These are phyloP conservation scores for Formica selysi DNA, from an alignment of 1,140 invertebrate genomes.

Conservation along the genomic window DNA sequence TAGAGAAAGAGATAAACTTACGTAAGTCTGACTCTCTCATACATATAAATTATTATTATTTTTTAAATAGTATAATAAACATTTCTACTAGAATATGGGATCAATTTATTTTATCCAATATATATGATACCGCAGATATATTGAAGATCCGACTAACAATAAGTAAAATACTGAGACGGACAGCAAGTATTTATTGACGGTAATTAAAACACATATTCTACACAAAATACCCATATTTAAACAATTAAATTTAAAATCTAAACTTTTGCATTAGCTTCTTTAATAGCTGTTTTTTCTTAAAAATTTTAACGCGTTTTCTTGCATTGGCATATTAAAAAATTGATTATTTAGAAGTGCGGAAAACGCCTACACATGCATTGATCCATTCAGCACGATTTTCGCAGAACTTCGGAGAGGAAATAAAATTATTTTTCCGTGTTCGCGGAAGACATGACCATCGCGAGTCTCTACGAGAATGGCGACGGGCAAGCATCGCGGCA, in stretches of 20 bases:
- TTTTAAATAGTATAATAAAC: neutral
- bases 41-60: neutral
- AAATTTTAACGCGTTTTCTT: neutral
- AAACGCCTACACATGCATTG: neutral
- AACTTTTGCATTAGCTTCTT: neutral
- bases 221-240: neutral
- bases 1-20: conserved; percentile 15
- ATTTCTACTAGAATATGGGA: neutral
- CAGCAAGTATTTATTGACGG: neutral
- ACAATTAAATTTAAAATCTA: neutral
- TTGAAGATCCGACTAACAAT: neutral
- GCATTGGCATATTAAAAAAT: neutral
- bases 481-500: conserved; percentile 32
- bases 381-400: neutral
- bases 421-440: conserved; percentile 45
- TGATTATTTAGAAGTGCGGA: neutral
- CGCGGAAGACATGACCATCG: neutral
- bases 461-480: conserved; percentile 34
- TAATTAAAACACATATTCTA: neutral
- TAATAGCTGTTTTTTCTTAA: neutral
- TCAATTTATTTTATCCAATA: neutral
- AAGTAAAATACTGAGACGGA: neutral
- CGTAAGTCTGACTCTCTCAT: neutral
- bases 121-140: neutral
- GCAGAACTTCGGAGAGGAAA: neutral